Conservation (phyloP, 2,888 invertebrate species). For the Caenorhabditis sp. region DNA sequence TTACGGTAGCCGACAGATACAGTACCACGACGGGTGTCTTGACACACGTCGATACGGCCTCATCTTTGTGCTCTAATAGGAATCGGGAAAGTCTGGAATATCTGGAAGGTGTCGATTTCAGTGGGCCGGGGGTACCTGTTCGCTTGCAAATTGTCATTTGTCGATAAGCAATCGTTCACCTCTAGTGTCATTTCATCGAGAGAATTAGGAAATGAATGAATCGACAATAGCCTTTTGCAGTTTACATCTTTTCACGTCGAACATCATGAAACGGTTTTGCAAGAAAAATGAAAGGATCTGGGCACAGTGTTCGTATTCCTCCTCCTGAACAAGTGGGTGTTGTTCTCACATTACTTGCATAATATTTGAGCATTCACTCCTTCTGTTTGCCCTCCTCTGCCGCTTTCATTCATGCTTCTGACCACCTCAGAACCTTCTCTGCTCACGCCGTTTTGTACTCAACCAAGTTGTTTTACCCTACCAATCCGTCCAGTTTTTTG, state of each 20-base stretch:
- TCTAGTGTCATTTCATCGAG: constrained; percentile 34
- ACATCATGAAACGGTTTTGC: no score
- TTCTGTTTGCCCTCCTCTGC: constrained; percentile 1
- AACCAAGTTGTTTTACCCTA: background rate
- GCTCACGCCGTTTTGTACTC: constrained; percentile 10
- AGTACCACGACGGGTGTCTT: constrained; percentile 13
- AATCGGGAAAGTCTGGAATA: constrained; percentile 19
- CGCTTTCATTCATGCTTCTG: constrained; percentile 1
- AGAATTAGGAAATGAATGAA: constrained; percentile 4
- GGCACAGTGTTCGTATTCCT: no score
- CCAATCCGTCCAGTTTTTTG: constrained; percentile 1
- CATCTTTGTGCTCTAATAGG: constrained; percentile 6
- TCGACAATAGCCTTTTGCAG: no score
- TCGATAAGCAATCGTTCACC: constrained; percentile 48
- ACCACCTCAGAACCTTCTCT: constrained; percentile 5
- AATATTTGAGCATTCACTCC: constrained; percentile 15
- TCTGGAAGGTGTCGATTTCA: background rate
- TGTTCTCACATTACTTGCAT: constrained; percentile 22
- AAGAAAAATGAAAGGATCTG: no score
- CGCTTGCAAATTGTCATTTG: constrained; percentile 39
- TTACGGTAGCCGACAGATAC: no score
- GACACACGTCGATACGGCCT: background rate
- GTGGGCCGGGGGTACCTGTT: constrained; percentile 10
- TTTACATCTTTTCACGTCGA: no score
- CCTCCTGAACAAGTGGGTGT: no score